Evolutionary conservation across 2,113 vertebrate genomes (phyloP).

Genomic region (Alosa alosa): DNA sequence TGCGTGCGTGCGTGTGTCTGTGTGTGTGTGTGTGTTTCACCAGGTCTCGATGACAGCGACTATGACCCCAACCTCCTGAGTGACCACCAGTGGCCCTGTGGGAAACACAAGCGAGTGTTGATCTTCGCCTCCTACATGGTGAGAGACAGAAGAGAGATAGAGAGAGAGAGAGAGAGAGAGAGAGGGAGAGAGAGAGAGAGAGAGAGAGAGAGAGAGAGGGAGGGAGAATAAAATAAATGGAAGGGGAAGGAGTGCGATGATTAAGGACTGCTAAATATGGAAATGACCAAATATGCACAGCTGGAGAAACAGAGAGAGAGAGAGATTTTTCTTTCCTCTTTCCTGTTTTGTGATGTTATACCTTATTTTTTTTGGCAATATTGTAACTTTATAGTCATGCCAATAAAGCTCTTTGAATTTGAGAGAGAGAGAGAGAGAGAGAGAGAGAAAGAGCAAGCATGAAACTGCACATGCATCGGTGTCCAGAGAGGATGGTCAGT

Average conservation of each 20-base stretch:
- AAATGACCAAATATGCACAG: too few relatives aligned
- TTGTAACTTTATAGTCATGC: too few relatives aligned
- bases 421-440: too few relatives aligned
- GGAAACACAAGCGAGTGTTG: constrained; percentile 95
- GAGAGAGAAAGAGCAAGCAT: too few relatives aligned
- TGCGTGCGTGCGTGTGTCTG: constrained; percentile 15
- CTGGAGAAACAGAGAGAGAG: not conserved
- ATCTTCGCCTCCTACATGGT: constrained; percentile 99
- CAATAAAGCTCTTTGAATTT: too few relatives aligned
- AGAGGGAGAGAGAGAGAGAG: not conserved
- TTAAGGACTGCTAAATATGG: not conserved
- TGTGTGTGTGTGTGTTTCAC: constrained; percentile 22
- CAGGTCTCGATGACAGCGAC: constrained; percentile 83
- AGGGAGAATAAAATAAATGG: not conserved
- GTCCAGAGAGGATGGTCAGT: not conserved
- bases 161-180: not conserved
- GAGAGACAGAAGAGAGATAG: constrained; percentile 45
- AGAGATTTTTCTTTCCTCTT: not conserved
- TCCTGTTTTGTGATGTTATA: too few relatives aligned
- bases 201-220: not conserved
- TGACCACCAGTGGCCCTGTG: constrained; percentile 96
- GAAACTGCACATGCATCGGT: not conserved
- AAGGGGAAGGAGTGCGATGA: too few relatives aligned
- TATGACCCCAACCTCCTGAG: constrained; percentile 93
- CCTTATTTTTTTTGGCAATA: too few relatives aligned